Conservation (phyloP, 2,113 vertebrate species). For the Odontophorus gujanensis region DNA sequence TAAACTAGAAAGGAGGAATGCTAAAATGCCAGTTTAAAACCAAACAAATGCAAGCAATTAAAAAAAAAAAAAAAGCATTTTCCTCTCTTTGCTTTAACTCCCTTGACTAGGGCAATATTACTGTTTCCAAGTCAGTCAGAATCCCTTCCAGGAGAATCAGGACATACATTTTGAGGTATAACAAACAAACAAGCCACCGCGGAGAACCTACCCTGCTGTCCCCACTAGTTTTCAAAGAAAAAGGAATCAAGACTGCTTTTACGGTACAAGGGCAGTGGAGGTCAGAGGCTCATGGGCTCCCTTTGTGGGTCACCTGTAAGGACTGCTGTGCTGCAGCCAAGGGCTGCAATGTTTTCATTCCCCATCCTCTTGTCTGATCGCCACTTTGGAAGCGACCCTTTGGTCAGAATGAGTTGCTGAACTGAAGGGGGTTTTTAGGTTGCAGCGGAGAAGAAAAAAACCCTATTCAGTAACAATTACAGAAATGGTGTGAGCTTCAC, state of each 20-base stretch:
- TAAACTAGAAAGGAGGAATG: constrained; percentile 14
- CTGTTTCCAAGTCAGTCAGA: constrained; percentile 5
- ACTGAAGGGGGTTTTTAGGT: not conserved
- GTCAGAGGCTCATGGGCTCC: not conserved
- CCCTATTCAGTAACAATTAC: not conserved
- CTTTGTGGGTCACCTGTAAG: not conserved
- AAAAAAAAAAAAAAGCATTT: not conserved
- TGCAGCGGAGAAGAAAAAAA: not conserved
- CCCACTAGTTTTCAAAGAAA: not conserved
- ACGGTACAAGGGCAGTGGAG: not conserved
- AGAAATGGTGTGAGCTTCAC: not conserved
- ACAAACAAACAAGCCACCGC: not conserved
- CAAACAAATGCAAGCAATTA: not conserved
- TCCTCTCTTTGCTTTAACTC: not conserved
- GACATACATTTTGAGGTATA: not conserved
- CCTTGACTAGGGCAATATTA: not conserved
- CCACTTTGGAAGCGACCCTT: not conserved
- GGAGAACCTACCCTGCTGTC: not conserved
- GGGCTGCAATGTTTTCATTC: not conserved
- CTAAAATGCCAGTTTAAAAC: not conserved
- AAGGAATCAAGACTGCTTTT: not conserved
- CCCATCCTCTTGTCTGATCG: not conserved
- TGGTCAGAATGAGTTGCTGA: rapidly evolving
- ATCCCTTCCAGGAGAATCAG: not conserved
- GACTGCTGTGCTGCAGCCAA: not conserved